These are phyloP conservation scores for Sigmodon hispidus DNA, from an alignment of 2,113 vertebrate species.

Conservation along the genomic window DNA sequence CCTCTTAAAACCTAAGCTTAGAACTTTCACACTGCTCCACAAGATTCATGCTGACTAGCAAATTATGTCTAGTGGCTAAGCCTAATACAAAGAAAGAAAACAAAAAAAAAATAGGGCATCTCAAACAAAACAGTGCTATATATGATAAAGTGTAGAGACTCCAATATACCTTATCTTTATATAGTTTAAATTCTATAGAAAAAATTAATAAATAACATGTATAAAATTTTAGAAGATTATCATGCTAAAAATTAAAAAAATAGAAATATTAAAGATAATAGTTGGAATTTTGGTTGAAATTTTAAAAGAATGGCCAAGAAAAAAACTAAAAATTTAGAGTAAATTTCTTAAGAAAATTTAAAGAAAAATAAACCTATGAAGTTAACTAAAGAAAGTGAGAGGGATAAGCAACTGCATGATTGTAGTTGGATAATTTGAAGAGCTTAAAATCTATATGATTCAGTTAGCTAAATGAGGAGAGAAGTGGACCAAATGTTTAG, in stretches of 20 bases:
- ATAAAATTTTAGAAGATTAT: neutral
- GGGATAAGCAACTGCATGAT: neutral
- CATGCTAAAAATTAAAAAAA: neutral
- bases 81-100: neutral
- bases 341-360: neutral
- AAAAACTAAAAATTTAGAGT: neutral
- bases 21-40: neutral
- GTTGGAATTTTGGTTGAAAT: neutral
- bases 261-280: neutral
- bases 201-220: conserved; percentile 15
- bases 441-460: neutral
- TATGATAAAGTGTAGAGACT: neutral
- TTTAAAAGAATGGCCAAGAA: neutral
- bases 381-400: neutral
- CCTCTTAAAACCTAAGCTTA: neutral
- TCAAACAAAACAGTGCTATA: neutral
- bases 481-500: neutral
- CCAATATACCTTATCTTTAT: neutral
- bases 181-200: neutral
- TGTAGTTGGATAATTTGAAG: neutral
- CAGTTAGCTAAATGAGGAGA: neutral
- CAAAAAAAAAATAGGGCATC: neutral
- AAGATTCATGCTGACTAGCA: neutral
- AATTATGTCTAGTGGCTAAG: neutral
- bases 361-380: neutral